These are phyloP conservation scores for Griposia aprilina DNA, from an alignment of 2,888 invertebrate genomes.

Conservation along the genomic window DNA sequence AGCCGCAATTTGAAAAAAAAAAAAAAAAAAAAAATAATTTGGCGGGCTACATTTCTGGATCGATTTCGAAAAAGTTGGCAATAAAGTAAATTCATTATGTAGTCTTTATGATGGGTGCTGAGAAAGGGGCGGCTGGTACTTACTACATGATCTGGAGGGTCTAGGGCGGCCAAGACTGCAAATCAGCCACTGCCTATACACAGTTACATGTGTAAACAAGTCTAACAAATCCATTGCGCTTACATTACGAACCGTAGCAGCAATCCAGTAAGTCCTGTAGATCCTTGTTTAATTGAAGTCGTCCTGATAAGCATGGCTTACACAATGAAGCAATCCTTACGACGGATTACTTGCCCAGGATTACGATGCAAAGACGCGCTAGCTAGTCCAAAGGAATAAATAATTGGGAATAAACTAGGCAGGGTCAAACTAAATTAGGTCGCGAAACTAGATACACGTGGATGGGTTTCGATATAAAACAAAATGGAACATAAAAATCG, in stretches of 20 bases:
- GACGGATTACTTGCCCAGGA: slow-evolving; percentile 50
- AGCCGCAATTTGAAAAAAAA: too few relatives aligned
- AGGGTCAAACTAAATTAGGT: not conserved
- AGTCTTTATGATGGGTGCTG: too few relatives aligned
- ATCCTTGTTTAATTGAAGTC: slow-evolving; percentile 72
- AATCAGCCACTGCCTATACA: not conserved
- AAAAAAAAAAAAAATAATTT: too few relatives aligned
- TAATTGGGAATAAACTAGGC: slow-evolving; percentile 27
- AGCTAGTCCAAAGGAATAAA: slow-evolving; percentile 17
- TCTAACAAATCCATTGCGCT: slow-evolving; percentile 23
- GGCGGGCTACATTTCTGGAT: too few relatives aligned
- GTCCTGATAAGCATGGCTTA: slow-evolving; percentile 70
- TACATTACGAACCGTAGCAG: slow-evolving; percentile 29
- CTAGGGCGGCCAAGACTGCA: too few relatives aligned
- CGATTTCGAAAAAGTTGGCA: too few relatives aligned
- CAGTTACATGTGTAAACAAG: slow-evolving; percentile 17
- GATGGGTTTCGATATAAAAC: not conserved
- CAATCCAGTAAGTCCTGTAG: slow-evolving; percentile 64
- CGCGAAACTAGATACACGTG: not conserved
- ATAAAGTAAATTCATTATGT: too few relatives aligned
- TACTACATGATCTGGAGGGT: too few relatives aligned
- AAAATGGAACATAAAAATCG: not conserved
- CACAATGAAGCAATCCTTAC: slow-evolving; percentile 58
- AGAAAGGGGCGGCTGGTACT: too few relatives aligned
- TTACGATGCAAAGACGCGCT: slow-evolving; percentile 41